phyloP scores from a whole-genome alignment of 2,888 invertebrate species.

The Crioceris asparagi region DNA sequence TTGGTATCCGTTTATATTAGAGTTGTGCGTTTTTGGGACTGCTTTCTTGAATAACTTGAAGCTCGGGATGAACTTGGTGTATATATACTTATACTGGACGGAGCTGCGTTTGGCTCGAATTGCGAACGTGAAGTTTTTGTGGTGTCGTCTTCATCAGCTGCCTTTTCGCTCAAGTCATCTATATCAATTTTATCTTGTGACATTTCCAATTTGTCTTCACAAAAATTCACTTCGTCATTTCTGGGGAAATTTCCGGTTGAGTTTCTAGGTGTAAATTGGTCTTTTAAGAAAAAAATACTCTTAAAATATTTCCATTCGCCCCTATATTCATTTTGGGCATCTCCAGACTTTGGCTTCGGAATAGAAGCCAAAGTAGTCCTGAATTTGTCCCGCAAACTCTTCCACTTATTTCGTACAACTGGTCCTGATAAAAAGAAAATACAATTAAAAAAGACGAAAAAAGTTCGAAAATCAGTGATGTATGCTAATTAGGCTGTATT shows the following conservation, averaged over 20 bases:
- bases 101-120: too few relatives aligned
- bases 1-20: too few relatives aligned
- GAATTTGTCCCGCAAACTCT: conserved; percentile 15
- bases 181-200: not conserved
- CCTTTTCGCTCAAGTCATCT: not conserved
- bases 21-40: too few relatives aligned
- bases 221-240: not conserved
- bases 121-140: too few relatives aligned
- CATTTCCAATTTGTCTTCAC: not conserved
- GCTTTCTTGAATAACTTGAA: too few relatives aligned
- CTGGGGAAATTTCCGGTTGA: conserved; percentile 11
- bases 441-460: not conserved
- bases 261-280: conserved; percentile 15
- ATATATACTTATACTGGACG: too few relatives aligned
- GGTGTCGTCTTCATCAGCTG: not conserved
- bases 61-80: too few relatives aligned
- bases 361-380: conserved; percentile 8
- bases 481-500: not conserved
- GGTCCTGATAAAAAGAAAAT: conserved; percentile 8
- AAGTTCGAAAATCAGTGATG: not conserved
- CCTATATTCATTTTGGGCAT: conserved; percentile 4
- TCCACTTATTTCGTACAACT: conserved; percentile 14
- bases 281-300: conserved; percentile 14
- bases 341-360: conserved; percentile 14
- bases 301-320: conserved; percentile 14